These are phyloP conservation scores for Heliconius hewitsoni DNA, from an alignment of 1,140 invertebrate genomes.

Conservation along the genomic window DNA sequence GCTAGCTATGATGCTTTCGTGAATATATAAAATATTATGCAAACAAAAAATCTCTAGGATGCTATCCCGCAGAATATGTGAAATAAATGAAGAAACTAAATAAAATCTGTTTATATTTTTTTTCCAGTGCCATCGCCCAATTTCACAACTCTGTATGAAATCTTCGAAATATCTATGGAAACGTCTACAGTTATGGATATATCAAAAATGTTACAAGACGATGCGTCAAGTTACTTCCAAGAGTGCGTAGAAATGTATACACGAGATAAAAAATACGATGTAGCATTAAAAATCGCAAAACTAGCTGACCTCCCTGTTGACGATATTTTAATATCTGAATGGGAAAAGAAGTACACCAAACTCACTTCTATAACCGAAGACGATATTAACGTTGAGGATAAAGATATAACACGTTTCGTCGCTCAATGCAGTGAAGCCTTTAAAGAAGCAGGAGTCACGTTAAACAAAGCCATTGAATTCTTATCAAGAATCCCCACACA, in stretches of 20 bases:
- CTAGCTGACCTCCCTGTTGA: constrained; percentile 76
- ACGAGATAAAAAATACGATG: constrained; percentile 76
- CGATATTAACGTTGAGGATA: constrained; percentile 56
- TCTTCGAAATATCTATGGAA: constrained; percentile 79
- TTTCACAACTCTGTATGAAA: constrained; percentile 79
- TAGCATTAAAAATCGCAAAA: constrained; percentile 82
- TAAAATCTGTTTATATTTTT: not conserved
- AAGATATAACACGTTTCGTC: constrained; percentile 80
- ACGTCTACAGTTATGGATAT: constrained; percentile 63
- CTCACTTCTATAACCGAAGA: constrained; percentile 44
- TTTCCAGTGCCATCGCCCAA: constrained; percentile 77
- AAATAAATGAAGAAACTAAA: too few species aligned
- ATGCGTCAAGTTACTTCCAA: constrained; percentile 53
- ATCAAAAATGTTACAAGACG: constrained; percentile 65
- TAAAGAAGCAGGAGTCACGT: constrained; percentile 79
- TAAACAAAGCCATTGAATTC: constrained; percentile 81
- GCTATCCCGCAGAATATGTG: too few species aligned
- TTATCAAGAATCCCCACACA: constrained; percentile 79
- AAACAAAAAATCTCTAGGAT: too few species aligned
- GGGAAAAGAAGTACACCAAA: constrained; percentile 48
- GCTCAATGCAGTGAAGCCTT: constrained; percentile 82
- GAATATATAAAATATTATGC: too few species aligned
- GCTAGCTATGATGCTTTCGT: too few species aligned
- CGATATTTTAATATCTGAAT: constrained; percentile 80
- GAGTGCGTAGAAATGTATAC: constrained; percentile 81